phyloP scores from a whole-genome alignment of 2,113 vertebrate species.

The Nymphicus hollandicus region DNA sequence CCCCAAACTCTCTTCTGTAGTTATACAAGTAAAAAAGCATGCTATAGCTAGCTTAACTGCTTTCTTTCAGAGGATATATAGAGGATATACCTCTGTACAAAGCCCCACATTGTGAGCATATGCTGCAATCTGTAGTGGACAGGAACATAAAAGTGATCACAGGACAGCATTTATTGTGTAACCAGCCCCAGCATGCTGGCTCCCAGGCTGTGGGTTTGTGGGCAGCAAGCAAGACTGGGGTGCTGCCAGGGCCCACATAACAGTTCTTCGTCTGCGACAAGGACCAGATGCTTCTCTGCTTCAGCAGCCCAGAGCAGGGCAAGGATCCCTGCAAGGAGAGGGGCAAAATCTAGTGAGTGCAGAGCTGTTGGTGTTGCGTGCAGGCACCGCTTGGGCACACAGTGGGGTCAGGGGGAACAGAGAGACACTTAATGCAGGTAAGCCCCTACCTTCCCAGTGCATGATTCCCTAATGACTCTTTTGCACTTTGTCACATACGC shows the following conservation, averaged over 20 bases:
- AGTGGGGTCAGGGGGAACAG: not conserved
- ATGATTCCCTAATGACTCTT: not conserved
- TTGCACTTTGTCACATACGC: not conserved
- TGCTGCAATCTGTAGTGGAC: not conserved
- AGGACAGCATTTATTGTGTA: not conserved
- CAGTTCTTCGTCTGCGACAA: not conserved
- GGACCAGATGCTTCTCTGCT: not conserved
- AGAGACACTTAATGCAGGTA: not conserved
- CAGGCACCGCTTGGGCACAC: not conserved
- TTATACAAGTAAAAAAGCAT: not conserved
- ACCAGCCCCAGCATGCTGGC: not conserved
- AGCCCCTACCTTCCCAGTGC: not conserved
- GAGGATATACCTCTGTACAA: not conserved
- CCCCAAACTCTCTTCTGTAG: not conserved
- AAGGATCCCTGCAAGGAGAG: not conserved
- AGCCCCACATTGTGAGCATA: not conserved
- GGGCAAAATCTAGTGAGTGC: not conserved
- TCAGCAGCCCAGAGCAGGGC: not conserved
- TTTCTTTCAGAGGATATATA: not conserved
- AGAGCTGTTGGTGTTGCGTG: not conserved
- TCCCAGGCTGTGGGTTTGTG: not conserved
- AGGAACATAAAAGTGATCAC: not conserved
- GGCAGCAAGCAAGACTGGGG: not conserved
- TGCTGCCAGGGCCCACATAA: not conserved
- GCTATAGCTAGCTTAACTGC: not conserved